These are phyloP conservation scores for Heterocephalus glaber DNA, from an alignment of 2,113 vertebrate genomes.

Conservation along the genomic window DNA sequence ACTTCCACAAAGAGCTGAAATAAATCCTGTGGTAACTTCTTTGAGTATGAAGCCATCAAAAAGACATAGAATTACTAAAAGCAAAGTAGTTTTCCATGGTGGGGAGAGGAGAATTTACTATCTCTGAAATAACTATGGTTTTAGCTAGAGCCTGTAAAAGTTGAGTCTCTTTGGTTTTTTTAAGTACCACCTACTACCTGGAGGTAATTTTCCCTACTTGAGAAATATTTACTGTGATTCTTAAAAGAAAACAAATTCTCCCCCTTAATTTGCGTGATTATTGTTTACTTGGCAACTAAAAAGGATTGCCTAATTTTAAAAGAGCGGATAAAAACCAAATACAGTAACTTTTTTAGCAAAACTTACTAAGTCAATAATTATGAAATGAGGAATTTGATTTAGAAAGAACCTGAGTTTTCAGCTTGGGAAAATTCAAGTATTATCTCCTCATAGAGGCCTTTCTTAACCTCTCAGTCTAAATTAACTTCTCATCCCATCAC, in stretches of 20 bases:
- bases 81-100: not conserved
- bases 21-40: not conserved
- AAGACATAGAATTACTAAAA: constrained; percentile 29
- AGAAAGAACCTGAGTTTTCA: not conserved
- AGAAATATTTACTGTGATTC: not conserved
- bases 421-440: not conserved
- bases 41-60: not conserved
- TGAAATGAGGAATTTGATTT: not conserved
- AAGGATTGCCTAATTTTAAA: not conserved
- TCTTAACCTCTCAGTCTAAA: not conserved
- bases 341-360: not conserved
- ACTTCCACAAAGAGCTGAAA: not conserved
- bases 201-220: not conserved
- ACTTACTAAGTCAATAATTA: not conserved
- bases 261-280: not conserved
- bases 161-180: constrained; percentile 19
- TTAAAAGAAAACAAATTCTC: constrained; percentile 15
- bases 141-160: not conserved
- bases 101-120: not conserved
- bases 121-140: not conserved
- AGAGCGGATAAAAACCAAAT: not conserved
- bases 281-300: not conserved
- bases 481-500: not conserved
- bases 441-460: not conserved
- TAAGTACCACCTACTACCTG: not conserved